A percentile compares a stretch with the other conserved stretches of the same genome.
Evolutionary conservation across 1,140 invertebrate species (phyloP).

Genomic region (Oppia nitens): DNA sequence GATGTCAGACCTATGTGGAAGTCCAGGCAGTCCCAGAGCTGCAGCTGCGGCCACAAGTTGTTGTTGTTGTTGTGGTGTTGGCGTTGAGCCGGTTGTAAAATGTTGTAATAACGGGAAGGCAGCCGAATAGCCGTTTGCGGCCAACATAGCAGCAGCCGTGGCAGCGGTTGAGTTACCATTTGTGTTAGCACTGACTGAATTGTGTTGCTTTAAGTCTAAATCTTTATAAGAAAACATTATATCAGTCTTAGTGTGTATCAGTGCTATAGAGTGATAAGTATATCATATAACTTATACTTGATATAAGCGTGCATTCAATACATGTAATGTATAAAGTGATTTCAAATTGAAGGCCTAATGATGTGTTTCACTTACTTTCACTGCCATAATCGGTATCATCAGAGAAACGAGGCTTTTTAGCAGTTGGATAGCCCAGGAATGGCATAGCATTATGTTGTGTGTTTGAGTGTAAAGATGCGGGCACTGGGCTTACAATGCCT

Average conservation of each 20-base stretch:
- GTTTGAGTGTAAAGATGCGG: neutral
- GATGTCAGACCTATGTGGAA: slow-evolving; percentile 11
- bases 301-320: no score
- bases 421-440: slow-evolving; percentile 10
- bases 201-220: slow-evolving; percentile 14
- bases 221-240: slow-evolving; percentile 6
- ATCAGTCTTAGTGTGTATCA: neutral
- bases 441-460: slow-evolving; percentile 2
- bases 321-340: no score
- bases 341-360: no score
- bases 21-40: slow-evolving; percentile 14
- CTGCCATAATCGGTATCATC: slow-evolving; percentile 14
- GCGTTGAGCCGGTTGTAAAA: slow-evolving; percentile 9
- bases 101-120: slow-evolving; percentile 17
- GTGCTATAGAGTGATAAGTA: neutral
- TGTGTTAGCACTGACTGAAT: slow-evolving; percentile 5
- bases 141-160: slow-evolving; percentile 16
- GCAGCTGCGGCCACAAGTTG: slow-evolving; percentile 17
- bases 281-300: neutral
- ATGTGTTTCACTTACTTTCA: slow-evolving; percentile 16
- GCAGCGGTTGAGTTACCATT: slow-evolving; percentile 3
- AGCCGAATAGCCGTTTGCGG: slow-evolving; percentile 17
- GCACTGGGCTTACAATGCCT: slow-evolving; percentile 16
- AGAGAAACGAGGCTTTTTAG: slow-evolving; percentile 16
- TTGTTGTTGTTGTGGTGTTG: slow-evolving; percentile 12